Percentiles rank a stretch among this genome's conserved stretches.
Evolutionary conservation across 2,797 vertebrate genomes (phyloP).

Genomic region (Aselliscus stoliczkanus): DNA sequence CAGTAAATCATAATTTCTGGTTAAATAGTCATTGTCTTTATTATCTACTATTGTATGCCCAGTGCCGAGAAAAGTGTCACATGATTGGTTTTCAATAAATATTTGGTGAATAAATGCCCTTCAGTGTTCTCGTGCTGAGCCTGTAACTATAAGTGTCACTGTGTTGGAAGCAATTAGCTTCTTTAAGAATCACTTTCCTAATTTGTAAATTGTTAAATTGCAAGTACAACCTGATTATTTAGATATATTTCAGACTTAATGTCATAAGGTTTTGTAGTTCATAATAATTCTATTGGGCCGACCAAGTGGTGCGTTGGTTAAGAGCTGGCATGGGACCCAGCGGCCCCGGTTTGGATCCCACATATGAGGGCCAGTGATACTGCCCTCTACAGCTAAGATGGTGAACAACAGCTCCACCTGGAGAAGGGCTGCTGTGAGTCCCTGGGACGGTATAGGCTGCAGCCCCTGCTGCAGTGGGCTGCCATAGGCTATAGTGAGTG

Average conservation of each 20-base stretch:
- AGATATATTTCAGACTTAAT: background rate
- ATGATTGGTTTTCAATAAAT: background rate
- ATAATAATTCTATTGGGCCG: too few relatives aligned
- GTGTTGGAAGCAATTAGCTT: background rate
- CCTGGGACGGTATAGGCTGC: too few relatives aligned
- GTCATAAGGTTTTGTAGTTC: background rate
- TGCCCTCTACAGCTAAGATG: too few relatives aligned
- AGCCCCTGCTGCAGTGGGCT: too few relatives aligned
- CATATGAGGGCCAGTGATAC: too few relatives aligned
- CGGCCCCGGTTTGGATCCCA: too few relatives aligned
- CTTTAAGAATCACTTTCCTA: background rate
- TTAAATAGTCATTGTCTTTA: background rate
- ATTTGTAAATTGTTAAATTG: background rate
- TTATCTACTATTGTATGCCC: background rate
- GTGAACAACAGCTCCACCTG: too few relatives aligned
- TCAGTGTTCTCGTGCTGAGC: background rate
- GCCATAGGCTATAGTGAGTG: too few relatives aligned
- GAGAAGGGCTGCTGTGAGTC: too few relatives aligned
- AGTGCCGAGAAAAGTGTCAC: background rate
- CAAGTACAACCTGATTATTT: background rate
- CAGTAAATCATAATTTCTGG: background rate
- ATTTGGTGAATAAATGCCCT: background rate
- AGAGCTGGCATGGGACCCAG: too few relatives aligned
- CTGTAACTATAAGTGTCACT: background rate
- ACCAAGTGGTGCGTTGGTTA: too few relatives aligned